phyloP scores from a whole-genome alignment of 2,888 invertebrate species.

The Amphimallon solstitiale region DNA sequence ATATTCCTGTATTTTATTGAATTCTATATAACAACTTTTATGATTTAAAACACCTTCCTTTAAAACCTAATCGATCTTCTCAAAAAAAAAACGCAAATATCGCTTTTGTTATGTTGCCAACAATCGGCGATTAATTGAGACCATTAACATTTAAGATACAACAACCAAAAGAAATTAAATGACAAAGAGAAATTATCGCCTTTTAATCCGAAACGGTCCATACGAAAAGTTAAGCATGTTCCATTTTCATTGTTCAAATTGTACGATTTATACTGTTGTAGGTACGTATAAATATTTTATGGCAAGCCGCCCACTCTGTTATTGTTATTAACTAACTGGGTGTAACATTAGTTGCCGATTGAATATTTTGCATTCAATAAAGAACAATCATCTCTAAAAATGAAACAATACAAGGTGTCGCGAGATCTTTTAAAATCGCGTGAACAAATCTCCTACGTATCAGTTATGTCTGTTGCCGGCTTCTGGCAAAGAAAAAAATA shows the following conservation, averaged over 20 bases:
- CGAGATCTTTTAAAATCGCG: not conserved
- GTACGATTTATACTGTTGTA: slow-evolving; percentile 21
- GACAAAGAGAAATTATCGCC: slow-evolving; percentile 18
- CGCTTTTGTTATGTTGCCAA: too few species aligned
- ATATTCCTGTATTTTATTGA: too few species aligned
- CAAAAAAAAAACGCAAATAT: too few species aligned
- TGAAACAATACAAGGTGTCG: slow-evolving; percentile 14
- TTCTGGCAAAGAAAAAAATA: too few species aligned
- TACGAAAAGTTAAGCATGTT: slow-evolving; percentile 2
- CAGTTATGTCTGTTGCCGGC: too few species aligned
- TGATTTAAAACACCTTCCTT: too few species aligned
- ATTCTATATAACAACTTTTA: too few species aligned
- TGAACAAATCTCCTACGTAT: not conserved
- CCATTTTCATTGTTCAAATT: slow-evolving; percentile 32
- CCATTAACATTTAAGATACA: too few species aligned
- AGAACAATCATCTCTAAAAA: slow-evolving; percentile 37
- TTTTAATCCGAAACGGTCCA: not conserved
- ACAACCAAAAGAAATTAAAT: slow-evolving; percentile 2
- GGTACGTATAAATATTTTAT: slow-evolving; percentile 38
- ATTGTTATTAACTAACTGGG: slow-evolving; percentile 36
- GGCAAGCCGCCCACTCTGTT: slow-evolving; percentile 28
- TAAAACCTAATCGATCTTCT: too few species aligned
- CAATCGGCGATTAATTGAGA: not conserved
- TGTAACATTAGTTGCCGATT: slow-evolving; percentile 31
- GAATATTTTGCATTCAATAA: slow-evolving; percentile 33